phyloP scores from a whole-genome alignment of 2,113 vertebrate genomes.

The Anas platyrhynchos region DNA sequence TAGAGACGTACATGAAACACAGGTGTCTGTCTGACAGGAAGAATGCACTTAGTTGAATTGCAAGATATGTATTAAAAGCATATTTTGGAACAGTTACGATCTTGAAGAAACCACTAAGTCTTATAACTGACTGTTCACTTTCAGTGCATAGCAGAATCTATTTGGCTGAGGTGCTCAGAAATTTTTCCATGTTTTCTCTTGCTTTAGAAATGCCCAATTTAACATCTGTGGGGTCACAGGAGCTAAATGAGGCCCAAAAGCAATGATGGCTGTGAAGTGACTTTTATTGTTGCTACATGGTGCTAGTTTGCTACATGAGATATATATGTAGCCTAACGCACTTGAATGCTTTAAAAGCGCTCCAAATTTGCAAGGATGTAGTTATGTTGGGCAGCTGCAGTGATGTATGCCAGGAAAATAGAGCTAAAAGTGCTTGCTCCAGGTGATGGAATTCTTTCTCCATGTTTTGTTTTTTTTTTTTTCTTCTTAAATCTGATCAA shows the following conservation, averaged over 20 bases:
- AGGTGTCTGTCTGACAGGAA: slow-evolving; percentile 19
- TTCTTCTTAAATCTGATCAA: neutral
- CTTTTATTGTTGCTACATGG: neutral
- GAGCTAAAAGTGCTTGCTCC: neutral
- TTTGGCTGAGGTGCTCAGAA: neutral
- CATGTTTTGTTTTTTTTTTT: neutral
- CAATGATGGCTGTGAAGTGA: neutral
- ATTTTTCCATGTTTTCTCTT: slow-evolving; percentile 13
- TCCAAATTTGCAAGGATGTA: neutral
- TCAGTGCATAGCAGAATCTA: neutral
- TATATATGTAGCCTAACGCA: neutral
- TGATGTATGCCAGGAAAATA: neutral
- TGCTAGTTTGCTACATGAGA: neutral
- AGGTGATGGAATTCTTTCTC: neutral
- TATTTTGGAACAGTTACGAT: neutral
- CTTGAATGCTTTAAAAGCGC: neutral
- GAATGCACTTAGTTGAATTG: slow-evolving; percentile 29
- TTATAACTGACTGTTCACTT: neutral
- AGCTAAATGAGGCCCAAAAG: slow-evolving; percentile 5
- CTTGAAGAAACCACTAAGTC: slow-evolving; percentile 5
- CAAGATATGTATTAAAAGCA: slow-evolving; percentile 16
- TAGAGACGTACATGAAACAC: neutral
- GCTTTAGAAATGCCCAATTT: neutral
- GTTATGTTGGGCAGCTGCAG: neutral
- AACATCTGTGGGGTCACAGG: slow-evolving; percentile 11